These are phyloP conservation scores for Sitobion miscanthi DNA, from an alignment of 1,140 invertebrate species.

Conservation along the genomic window DNA sequence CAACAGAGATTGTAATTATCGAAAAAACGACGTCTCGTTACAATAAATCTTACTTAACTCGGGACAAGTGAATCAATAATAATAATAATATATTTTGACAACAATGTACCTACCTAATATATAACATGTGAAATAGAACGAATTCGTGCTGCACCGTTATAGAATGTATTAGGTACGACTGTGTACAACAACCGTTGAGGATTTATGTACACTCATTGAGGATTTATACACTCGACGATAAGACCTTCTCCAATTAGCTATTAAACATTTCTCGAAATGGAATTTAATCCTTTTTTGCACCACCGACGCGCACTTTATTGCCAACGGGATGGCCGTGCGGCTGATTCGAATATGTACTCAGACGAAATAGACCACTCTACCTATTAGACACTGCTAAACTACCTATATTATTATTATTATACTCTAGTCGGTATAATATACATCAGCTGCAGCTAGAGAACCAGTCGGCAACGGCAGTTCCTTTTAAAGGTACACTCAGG, in stretches of 20 bases:
- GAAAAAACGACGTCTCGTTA: neutral
- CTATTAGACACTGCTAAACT: no score
- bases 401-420: neutral
- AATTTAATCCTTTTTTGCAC: slow-evolving; percentile 10
- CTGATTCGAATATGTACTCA: neutral
- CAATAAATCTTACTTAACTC: neutral
- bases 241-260: slow-evolving; percentile 7
- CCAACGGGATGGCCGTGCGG: neutral
- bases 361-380: no score
- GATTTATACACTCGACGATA: neutral
- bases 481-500: neutral
- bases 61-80: neutral
- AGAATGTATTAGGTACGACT: neutral
- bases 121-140: neutral
- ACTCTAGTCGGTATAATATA: neutral
- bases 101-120: no score
- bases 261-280: neutral
- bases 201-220: neutral
- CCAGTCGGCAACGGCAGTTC: neutral
- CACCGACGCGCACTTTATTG: neutral
- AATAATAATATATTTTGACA: neutral
- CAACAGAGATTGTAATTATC: neutral
- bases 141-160: neutral
- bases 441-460: neutral
- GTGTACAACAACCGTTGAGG: neutral